Evolutionary conservation across 2,888 invertebrate species (phyloP), one percentile per base, ranked within the genome.

Genomic region (Tipula lateralis): DNA sequence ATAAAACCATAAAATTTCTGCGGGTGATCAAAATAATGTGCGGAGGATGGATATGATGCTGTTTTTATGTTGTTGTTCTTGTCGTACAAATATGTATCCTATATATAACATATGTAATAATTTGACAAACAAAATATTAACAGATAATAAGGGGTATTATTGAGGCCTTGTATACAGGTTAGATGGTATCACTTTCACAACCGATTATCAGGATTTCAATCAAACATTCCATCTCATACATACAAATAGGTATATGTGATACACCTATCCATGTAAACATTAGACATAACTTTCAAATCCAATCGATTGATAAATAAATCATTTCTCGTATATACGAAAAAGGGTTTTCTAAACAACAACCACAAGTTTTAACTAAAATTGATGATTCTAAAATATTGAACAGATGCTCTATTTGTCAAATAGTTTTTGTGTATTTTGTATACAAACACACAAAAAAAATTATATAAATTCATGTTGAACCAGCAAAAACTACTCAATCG

Each of bases 321-420:
- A 66, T 66, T 66, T 66, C n/a, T n/a, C n/a, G n/a, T n/a, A 44
- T 44, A 19, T 5, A 44, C 44, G 24, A 24, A 19, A 66, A 66
- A 66, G 66, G 66, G 66, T 66, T 66, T 66, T n/a, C 24, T 66
- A 66, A 66, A 24, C 66, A 66, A 66, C 24, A 66, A 66, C 66
- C 66, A 66, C 24, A 66, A 66, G 24, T 66, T 66, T 66, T 66
- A 66, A 66, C 66, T 66, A 66, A 66, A 66, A 66, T 66, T 66
- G 66, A 66, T 66, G 66, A 66, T 66, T 66, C 66, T 19, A 19
- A 66, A 66, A 66, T 66, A 66, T 66, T 66, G 66, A 66, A 66
- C 66, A 66, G 66, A 66, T 66, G 66, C 66, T 66, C 66, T 66
- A 66, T 66, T 66, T 66, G 66, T 66, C 66, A 66, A 66, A 66